Base-by-base conservation (phyloP, 2,113 vertebrate species). In the Scomber colias region DNA sequence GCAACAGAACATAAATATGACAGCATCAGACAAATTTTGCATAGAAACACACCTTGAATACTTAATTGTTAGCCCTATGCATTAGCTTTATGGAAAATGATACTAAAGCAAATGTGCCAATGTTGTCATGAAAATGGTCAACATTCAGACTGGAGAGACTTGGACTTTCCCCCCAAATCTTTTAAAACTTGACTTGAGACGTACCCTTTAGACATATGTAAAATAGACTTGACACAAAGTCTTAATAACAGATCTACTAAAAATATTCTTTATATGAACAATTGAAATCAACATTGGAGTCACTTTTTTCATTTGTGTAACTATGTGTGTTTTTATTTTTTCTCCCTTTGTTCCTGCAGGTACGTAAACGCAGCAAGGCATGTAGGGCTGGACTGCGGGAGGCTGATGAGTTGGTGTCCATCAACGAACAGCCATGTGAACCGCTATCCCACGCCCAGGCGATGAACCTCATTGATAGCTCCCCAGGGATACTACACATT, bases 361-460 rank as follows among this genome's bases (percentile, higher is more conserved):
- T 99, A 82, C 96, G 98, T 63, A 99, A 98, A 93, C 96, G 97
- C 83, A 99, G 98, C 84, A 99, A 99, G 86, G 98, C 98, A 0
- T 98, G 97, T 85, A 96, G 97, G 6, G 98, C 97, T 46, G 98
- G 98, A 35, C 92, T 99, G 30, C 94, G 94, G 70, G 98, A 99
- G 87, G 95, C 94, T 16, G 98, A 99, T 83, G 96, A 98, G 82
- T 93, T 99, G 51, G 70, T 98, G 53, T 96, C 96, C 55, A 97
- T 99, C 93, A 99, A 99, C 14, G 97, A 98, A 19, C 95, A 95
- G 79, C 91, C 96, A 6, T 99, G 98, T 77, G 94, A 91, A 69
- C 90, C 81, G 48, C 93, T 99, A 77, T 98, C 98, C 46, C 98
- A 99, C 46, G 97, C 97, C 55, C 95, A 96, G 79, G 97, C 97